phyloP scores from a whole-genome alignment of 2,888 invertebrate species.

The Trissoscelio sp. region DNA sequence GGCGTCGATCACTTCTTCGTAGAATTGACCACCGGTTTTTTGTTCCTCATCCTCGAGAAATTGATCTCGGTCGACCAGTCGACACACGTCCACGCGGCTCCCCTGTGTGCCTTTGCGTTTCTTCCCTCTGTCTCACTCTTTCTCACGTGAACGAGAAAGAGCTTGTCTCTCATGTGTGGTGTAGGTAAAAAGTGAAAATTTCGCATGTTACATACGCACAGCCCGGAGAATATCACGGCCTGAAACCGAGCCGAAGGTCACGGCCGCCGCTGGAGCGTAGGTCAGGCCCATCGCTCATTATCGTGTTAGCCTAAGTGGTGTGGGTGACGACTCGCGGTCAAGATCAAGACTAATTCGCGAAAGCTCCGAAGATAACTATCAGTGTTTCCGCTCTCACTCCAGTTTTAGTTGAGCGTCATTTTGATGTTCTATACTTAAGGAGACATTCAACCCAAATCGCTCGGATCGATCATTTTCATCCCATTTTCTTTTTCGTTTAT shows the following conservation, averaged over 20 bases:
- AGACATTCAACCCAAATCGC: too few relatives aligned
- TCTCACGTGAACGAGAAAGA: background rate
- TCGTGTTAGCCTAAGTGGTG: conserved; percentile 73
- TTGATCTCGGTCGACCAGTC: conserved; percentile 75
- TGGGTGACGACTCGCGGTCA: conserved; percentile 63
- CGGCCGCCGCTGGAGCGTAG: conserved; percentile 80
- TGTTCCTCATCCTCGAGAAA: conserved; percentile 72
- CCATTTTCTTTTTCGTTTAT: too few relatives aligned
- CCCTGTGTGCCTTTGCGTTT: conserved; percentile 51
- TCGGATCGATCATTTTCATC: too few relatives aligned
- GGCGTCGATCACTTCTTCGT: conserved; percentile 70
- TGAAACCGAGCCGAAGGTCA: conserved; percentile 80
- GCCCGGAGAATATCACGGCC: conserved; percentile 70
- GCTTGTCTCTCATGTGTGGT: background rate
- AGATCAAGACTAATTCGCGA: conserved; percentile 57
- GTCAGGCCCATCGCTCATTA: conserved; percentile 82
- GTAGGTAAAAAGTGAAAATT: conserved; percentile 66
- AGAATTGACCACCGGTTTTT: conserved; percentile 73
- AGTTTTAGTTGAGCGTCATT: too few relatives aligned
- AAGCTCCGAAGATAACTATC: conserved; percentile 21
- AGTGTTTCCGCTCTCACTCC: conserved; percentile 4
- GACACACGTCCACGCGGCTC: conserved; percentile 63
- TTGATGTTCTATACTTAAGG: too few relatives aligned
- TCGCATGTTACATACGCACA: conserved; percentile 66
- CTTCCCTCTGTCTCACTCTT: background rate